A percentile compares a stretch with the other conserved stretches of the same genome.
These are phyloP conservation scores for Elephas maximus DNA, from an alignment of 2,113 vertebrate species.

Conservation along the genomic window DNA sequence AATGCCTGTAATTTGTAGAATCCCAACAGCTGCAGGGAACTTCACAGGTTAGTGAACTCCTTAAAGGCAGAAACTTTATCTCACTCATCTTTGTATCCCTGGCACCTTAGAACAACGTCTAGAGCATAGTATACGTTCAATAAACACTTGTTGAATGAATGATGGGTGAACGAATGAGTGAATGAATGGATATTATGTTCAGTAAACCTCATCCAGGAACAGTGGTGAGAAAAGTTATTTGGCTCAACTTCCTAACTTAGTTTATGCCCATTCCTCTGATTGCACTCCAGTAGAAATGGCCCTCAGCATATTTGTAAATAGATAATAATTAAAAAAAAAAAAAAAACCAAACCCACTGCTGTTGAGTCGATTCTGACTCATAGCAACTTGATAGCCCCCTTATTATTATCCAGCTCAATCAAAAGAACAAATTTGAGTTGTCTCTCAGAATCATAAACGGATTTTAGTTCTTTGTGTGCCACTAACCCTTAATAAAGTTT, in stretches of 20 bases:
- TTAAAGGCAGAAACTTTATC: neutral
- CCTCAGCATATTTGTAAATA: constrained; percentile 1
- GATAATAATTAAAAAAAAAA: too few species aligned
- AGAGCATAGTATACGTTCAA: neutral
- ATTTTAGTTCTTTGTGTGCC: neutral
- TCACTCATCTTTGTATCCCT: neutral
- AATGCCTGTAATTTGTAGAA: neutral
- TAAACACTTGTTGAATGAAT: too few species aligned
- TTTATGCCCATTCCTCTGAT: neutral
- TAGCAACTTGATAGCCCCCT: too few species aligned
- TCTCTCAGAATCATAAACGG: neutral
- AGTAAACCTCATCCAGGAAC: neutral
- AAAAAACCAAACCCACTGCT: too few species aligned
- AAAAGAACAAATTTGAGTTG: neutral
- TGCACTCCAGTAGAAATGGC: neutral
- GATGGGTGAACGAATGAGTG: too few species aligned
- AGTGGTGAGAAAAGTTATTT: neutral
- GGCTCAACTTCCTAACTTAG: neutral
- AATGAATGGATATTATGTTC: neutral
- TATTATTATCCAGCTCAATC: neutral
- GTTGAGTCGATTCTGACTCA: too few species aligned
- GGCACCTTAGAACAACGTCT: neutral
- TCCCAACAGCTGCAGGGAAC: neutral
- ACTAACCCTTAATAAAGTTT: neutral
- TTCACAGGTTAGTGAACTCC: neutral